Base-by-base conservation (phyloP, 2,888 invertebrate species). In the Caenorhabditis sp. region DNA sequence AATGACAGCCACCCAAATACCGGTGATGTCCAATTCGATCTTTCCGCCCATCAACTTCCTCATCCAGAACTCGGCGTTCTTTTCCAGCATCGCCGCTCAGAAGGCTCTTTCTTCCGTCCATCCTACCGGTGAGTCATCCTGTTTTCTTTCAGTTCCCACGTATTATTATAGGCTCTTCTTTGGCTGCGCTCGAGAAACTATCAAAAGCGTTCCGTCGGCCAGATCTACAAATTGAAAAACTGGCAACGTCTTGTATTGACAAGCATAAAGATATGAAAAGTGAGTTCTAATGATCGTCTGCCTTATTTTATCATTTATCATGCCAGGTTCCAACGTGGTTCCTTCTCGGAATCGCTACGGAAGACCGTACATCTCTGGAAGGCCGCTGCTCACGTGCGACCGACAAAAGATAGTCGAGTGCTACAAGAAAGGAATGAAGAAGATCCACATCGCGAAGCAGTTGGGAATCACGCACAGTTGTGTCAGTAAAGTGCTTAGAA, bases 321-420 rank as follows among this genome's bases (percentile, higher is more conserved):
- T n/a, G n/a, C n/a, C 66, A 74, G 73, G 65, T 48, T 62, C 75
- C n/a, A 56, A 48, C 4, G 65, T 71, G 30, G 53, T 76, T 11
- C 76, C 86, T n/a, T 84, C 86, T 0, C 74, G 83, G 20, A 86
- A 86, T 66, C 75, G 86, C 15, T 86, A 86, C 65, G 86, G 86
- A 20, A 48, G 86, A 17, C 85, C 85, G 11, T 86, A 86, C 65
- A 86, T 86, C 39, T 85, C 85, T n/a, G 86, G 86, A 2, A 59
- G 86, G 4, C 86, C 86, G 9, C 55, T 86, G 20, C 65, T 86
- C 27, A 81, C 82, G 0, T 86, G 83, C 62, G 86, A 86, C 61
- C 78, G 86, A 6, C 76, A 79, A 71, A 84, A 82, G 56, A 86
- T 86, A 17, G 81, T 86, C 22, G 80, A 83, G 24, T 72, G 85